Conservation (phyloP, 2,113 vertebrate species). For the Epinephelus lanceolatus region DNA sequence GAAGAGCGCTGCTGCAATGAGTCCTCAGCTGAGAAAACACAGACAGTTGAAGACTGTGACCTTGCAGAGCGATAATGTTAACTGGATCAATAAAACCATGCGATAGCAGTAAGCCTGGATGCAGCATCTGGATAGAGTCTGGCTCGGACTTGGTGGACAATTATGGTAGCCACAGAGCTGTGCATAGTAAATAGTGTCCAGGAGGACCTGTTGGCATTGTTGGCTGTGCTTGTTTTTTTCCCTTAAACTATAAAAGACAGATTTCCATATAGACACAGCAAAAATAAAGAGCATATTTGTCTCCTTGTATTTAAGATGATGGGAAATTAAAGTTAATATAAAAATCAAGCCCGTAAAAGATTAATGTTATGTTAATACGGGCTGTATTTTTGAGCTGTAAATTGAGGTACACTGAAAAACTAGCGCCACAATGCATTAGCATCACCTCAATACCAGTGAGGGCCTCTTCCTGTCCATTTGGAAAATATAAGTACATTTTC, state of each 20-base stretch:
- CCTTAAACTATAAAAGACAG: constrained; percentile 58
- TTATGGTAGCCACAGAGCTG: constrained; percentile 50
- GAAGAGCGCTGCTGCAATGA: constrained; percentile 55
- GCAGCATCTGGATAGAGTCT: constrained; percentile 70
- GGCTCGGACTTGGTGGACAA: constrained; percentile 58
- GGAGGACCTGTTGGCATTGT: constrained; percentile 59
- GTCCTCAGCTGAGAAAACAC: constrained; percentile 86
- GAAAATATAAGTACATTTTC: constrained; percentile 85
- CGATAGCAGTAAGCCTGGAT: constrained; percentile 52
- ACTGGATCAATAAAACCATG: constrained; percentile 79
- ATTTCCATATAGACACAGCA: constrained; percentile 54
- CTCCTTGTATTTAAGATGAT: constrained; percentile 51
- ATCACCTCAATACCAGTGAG: constrained; percentile 79
- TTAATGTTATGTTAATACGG: constrained; percentile 58
- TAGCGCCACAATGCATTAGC: constrained; percentile 77
- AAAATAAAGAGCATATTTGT: constrained; percentile 53
- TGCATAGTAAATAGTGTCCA: constrained; percentile 54
- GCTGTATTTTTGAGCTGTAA: constrained; percentile 62
- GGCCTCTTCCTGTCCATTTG: constrained; percentile 85
- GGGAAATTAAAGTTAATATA: constrained; percentile 53
- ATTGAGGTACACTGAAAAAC: constrained; percentile 57
- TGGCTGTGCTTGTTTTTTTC: constrained; percentile 39
- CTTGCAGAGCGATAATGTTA: constrained; percentile 65
- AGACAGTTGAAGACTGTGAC: constrained; percentile 60
- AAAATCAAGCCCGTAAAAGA: constrained; percentile 58